Evolutionary conservation across 2,113 vertebrate species (phyloP), one percentile per base, ranked within the genome.

Genomic region (Apodemus sylvaticus): DNA sequence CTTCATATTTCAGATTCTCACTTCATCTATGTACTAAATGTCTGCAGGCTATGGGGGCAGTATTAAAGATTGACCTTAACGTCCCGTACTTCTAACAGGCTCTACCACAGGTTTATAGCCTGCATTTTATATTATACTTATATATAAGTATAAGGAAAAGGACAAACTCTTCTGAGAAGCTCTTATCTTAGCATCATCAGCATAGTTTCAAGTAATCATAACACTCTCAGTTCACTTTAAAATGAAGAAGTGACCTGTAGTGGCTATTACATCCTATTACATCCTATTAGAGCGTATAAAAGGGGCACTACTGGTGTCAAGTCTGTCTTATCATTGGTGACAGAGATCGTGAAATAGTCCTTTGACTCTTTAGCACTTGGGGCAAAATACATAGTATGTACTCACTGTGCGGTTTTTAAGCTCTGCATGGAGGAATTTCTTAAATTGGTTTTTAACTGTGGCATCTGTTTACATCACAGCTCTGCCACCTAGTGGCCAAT

Each of bases 401-500:
- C 1, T 91, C 79, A 90, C 26, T n/a, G 62, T 92, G 51, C 94
- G 34, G 34, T 60, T 93, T 93, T 94, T 92, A 92, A 93, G 19
- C 42, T 89, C 2, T 45, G 64, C 64, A 81, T 24, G 7, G 31
- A 90, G 5, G 58, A 73, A 94, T 81, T 92, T 10, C 29, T 51
- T 5, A 42, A 16, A 11, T 4, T 26, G 62, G 60, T 22, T 76
- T 58, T 71, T 42, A 31, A 34, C 24, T 73, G 26, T 74, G 66
- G 77, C 3, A 36, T 86, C 91, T 66, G 91, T 74, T 93, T 34
- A 68, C 45, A 86, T 73, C 45, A 89, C 39, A 87, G 73, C n/a
- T 31, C 93, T 97, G 97, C 95, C 97, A 96, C 73, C 97, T 97
- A 97, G 95, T 96, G 96, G 89, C n/a, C 82, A 97, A 87, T 94